phyloP scores from a whole-genome alignment of 2,113 vertebrate genomes.

The Clarias macrocephalus region DNA sequence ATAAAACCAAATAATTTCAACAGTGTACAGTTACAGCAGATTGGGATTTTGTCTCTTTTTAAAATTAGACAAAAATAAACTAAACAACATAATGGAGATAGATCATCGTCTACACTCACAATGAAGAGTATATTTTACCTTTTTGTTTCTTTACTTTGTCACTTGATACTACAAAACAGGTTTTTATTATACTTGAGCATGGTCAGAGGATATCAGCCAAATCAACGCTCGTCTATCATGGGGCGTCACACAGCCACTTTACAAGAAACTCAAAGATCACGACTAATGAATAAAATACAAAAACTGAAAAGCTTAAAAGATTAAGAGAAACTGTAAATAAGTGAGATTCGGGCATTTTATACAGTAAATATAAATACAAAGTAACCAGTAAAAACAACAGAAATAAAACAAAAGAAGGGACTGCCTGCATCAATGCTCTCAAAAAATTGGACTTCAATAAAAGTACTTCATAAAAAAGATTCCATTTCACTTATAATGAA shows the following conservation, averaged over 20 bases:
- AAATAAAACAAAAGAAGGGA: not conserved
- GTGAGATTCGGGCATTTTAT: no score
- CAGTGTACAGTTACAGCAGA: not conserved
- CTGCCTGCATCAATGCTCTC: not conserved
- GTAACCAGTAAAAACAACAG: no score
- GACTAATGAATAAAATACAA: no score
- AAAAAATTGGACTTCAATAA: no score
- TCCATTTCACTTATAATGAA: not conserved
- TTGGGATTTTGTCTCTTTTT: not conserved
- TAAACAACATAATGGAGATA: not conserved
- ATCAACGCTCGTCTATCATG: not conserved
- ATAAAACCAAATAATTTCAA: conserved; percentile 17
- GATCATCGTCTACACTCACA: not conserved
- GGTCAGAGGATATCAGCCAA: not conserved
- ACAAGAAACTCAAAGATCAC: no score
- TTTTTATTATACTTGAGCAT: not conserved
- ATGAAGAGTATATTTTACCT: not conserved
- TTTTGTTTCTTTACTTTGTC: not conserved
- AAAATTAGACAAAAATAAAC: not conserved
- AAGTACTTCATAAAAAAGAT: not conserved
- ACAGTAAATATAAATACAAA: no score
- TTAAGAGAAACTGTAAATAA: no score
- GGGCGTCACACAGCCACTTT: not conserved
- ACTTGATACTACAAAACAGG: not conserved
- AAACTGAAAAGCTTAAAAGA: no score